Percentiles rank a stretch among this genome's conserved stretches.
Evolutionary conservation across 2,888 invertebrate genomes (phyloP).

Genomic region (Phorcus lineatus): DNA sequence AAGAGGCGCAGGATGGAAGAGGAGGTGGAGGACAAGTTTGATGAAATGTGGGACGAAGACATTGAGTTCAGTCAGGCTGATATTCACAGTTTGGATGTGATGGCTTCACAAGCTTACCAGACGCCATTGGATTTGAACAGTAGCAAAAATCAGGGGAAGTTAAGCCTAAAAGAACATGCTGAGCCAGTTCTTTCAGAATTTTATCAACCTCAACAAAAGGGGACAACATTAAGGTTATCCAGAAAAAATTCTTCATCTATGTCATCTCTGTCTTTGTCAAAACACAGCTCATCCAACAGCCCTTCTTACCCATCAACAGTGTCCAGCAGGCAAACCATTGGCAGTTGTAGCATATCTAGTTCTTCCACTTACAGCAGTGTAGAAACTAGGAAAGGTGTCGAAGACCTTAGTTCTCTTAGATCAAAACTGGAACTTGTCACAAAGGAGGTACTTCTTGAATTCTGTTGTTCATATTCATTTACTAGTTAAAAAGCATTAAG

Average conservation of each 20-base stretch:
- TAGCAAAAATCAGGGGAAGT: not conserved
- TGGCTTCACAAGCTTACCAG: slow-evolving; percentile 46
- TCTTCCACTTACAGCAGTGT: not conserved
- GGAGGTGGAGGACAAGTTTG: slow-evolving; percentile 34
- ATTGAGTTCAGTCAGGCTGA: slow-evolving; percentile 55
- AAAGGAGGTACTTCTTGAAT: too few relatives aligned
- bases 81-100: slow-evolving; percentile 42
- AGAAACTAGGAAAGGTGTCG: not conserved
- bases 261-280: not conserved
- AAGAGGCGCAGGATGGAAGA: slow-evolving; percentile 56
- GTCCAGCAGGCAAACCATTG: not conserved
- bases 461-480: too few relatives aligned
- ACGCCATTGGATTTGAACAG: not conserved
- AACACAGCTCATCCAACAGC: not conserved
- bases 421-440: too few relatives aligned
- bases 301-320: not conserved
- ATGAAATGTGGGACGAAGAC: slow-evolving; percentile 54
- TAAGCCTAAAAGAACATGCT: not conserved
- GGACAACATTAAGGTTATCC: not conserved
- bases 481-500: not conserved
- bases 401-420: too few relatives aligned
- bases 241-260: not conserved
- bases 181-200: not conserved
- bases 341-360: not conserved
- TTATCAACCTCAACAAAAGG: not conserved